These are phyloP conservation scores for Macrosoma leucophasiata DNA, from an alignment of 2,888 invertebrate genomes.

Conservation along the genomic window DNA sequence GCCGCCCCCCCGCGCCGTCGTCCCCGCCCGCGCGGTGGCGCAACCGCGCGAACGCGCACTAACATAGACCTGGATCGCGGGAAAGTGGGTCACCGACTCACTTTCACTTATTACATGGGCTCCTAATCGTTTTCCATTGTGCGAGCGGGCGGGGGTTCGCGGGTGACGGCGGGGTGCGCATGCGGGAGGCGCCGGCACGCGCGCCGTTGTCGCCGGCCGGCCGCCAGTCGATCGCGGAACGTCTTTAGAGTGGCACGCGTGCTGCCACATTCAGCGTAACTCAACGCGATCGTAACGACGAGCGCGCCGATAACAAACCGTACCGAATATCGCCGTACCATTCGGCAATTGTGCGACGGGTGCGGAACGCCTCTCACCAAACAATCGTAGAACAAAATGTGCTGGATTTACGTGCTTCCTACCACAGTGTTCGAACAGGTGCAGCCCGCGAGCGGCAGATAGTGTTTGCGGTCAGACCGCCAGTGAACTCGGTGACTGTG, in stretches of 20 bases:
- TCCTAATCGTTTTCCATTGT: conserved; percentile 83
- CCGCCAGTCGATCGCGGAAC: conserved; percentile 71
- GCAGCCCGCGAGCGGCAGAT: conserved; percentile 69
- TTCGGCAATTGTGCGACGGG: conserved; percentile 33
- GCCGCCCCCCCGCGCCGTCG: conserved; percentile 77
- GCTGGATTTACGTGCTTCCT: conserved; percentile 68
- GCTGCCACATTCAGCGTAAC: conserved; percentile 41
- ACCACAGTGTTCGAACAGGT: conserved; percentile 69
- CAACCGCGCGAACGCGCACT: conserved; percentile 76
- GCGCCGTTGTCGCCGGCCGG: conserved; percentile 68
- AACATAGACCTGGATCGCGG: conserved; percentile 95
- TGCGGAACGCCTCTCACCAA: conserved; percentile 32
- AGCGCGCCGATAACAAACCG: conserved; percentile 48
- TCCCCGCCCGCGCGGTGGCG: conserved; percentile 74
- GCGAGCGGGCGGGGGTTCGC: conserved; percentile 74
- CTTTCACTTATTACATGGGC: conserved; percentile 92
- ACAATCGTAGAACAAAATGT: conserved; percentile 56
- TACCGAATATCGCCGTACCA: conserved; percentile 38
- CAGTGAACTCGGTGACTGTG: conserved; percentile 74
- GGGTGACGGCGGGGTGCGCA: conserved; percentile 68
- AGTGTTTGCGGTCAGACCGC: conserved; percentile 73
- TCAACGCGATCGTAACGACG: conserved; percentile 62
- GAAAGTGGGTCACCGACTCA: conserved; percentile 94
- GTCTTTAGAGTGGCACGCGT: conserved; percentile 56
- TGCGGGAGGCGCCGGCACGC: conserved; percentile 73